Evolutionary conservation across 2,797 vertebrate genomes (phyloP), one percentile per base, ranked within the genome.

Genomic region (Sebastes umbrosus): DNA sequence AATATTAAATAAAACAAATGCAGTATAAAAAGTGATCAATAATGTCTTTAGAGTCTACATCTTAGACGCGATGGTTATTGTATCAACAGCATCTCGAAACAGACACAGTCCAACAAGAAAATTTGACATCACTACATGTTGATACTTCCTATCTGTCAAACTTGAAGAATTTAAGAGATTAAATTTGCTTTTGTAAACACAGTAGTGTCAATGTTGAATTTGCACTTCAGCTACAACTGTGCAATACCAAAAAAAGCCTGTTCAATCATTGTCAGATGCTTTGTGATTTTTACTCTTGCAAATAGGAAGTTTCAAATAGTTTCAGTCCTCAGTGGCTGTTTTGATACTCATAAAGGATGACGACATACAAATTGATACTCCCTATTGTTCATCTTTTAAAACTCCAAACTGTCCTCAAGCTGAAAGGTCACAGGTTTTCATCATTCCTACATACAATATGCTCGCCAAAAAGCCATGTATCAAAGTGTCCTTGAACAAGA

Each of bases 401-500:
- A 67, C 36, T 59, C 16, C 3, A 39, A 65, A 31, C 27, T n/a
- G 73, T 83, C 82, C 73, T 74, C 36, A 52, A 46, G 68, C 22
- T 8, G 5, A 84, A 78, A 86, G 85, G 86, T 88, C 63, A 39
- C 68, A 4, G 25, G 22, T 75, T 84, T 88, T 76, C 67, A 82
- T 89, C 75, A 72, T 69, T 52, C 36, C 57, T 29, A 29, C 63
- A 69, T 77, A 87, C 75, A 83, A 66, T 54, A 66, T 18, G 24
- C 64, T 77, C 73, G n/a, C 57, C 59, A 75, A 76, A 84, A 58
- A 66, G 66, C 55, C 70, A 5, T 6, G 54, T 63, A 54, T 50
- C 82, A 72, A 24, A 24, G 50, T 77, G 89, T 82, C 90, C 89
- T 91, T 91, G 89, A 90, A 78, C 62, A 43, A 24, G 20, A 69